These are phyloP conservation scores for Neoitamus cyanurus DNA, from an alignment of 2,888 invertebrate genomes.

Conservation along the genomic window DNA sequence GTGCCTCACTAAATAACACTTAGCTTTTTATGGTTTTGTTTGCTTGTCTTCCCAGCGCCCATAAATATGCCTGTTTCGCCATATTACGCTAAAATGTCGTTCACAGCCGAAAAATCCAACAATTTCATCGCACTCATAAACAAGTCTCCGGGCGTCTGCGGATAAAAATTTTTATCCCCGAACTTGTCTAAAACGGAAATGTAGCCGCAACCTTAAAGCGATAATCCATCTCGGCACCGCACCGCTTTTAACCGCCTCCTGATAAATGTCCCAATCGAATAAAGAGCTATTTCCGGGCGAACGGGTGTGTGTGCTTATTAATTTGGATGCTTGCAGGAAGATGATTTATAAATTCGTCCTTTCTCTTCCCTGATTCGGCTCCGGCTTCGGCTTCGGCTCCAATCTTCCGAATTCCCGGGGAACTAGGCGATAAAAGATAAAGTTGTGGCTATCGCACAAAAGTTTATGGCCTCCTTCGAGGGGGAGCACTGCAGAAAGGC, in stretches of 20 bases:
- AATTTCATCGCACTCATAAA: not conserved
- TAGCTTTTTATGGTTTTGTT: not conserved
- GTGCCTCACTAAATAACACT: constrained; percentile 1
- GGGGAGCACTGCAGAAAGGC: not conserved
- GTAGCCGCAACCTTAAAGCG: not conserved
- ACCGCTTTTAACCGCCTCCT: not conserved
- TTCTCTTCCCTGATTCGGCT: not conserved
- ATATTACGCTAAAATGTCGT: not conserved
- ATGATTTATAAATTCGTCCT: constrained; percentile 22
- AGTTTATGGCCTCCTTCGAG: constrained; percentile 3
- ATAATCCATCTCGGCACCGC: not conserved
- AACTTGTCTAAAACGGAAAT: not conserved
- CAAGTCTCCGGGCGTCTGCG: not conserved
- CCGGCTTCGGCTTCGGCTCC: not conserved
- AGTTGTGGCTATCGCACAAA: constrained; percentile 29
- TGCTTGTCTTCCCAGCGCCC: not conserved
- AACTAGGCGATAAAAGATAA: constrained; percentile 29
- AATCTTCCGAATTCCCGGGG: not conserved
- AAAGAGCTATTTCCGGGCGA: not conserved
- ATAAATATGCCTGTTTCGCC: not conserved
- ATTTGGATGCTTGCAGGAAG: constrained; percentile 22
- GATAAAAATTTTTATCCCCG: not conserved
- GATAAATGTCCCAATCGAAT: not conserved
- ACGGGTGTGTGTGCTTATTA: constrained; percentile 10
- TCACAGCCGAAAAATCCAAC: not conserved